These are phyloP conservation scores for Diacarnus erythraeanus DNA, from an alignment of 37 sponge, comb jelly and placozoan genomes.

Conservation along the genomic window DNA sequence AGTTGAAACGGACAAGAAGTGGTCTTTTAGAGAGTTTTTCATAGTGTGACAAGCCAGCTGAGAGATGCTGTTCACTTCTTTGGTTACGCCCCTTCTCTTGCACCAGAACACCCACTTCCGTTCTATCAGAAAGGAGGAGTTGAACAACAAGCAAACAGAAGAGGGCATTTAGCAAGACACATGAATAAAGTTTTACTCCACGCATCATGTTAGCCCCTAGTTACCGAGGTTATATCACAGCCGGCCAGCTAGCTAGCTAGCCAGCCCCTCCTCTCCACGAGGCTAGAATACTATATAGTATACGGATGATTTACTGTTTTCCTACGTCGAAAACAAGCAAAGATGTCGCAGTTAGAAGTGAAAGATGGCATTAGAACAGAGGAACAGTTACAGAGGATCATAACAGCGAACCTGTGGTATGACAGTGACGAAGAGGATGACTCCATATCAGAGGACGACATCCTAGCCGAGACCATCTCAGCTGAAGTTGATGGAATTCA, in stretches of 20 bases:
- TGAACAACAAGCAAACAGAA: background rate
- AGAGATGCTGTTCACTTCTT: background rate
- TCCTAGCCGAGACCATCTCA: too few species aligned
- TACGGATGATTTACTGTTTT: background rate
- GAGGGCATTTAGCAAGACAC: background rate
- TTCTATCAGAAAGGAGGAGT: background rate
- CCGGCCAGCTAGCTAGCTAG: background rate
- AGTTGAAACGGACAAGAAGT: slow-evolving; percentile 76
- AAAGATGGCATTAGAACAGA: slow-evolving; percentile 7
- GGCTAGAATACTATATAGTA: background rate
- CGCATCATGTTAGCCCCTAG: background rate
- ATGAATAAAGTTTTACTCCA: background rate
- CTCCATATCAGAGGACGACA: background rate
- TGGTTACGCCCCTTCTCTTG: background rate
- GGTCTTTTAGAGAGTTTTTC: slow-evolving; percentile 43
- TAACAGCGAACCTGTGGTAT: slow-evolving; percentile 23
- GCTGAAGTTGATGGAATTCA: too few species aligned
- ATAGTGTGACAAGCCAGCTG: background rate
- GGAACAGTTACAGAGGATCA: slow-evolving; percentile 1
- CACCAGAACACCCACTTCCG: too few species aligned
- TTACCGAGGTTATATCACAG: background rate
- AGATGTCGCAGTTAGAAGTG: background rate
- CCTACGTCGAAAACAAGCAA: background rate
- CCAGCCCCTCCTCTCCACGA: slow-evolving; percentile 28
- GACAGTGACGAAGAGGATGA: slow-evolving; percentile 29